Percentiles rank a stretch among this genome's conserved stretches.
phyloP scores from a whole-genome alignment of 2,888 invertebrate genomes.

The Abrostola tripartita region DNA sequence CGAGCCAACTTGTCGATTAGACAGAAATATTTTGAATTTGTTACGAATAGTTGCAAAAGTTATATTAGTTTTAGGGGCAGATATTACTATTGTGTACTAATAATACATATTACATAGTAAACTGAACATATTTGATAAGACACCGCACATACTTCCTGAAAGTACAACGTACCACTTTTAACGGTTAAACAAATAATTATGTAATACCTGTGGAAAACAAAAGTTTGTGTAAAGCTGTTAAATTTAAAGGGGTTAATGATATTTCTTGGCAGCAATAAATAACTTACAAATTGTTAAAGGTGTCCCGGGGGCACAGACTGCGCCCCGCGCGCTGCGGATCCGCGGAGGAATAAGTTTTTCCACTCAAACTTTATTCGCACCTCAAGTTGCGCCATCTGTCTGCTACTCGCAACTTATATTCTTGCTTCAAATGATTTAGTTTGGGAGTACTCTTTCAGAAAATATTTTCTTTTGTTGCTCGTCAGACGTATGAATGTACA shows the following conservation, averaged over 20 bases:
- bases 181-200: constrained; percentile 39
- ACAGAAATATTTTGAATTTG: constrained; percentile 76
- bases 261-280: constrained; percentile 85
- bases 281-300: constrained; percentile 87
- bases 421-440: constrained; percentile 86
- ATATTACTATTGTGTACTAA: constrained; percentile 52
- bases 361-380: constrained; percentile 87
- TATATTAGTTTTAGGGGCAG: constrained; percentile 60
- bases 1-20: constrained; percentile 75
- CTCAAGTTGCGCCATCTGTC: constrained; percentile 78
- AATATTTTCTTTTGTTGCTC: constrained; percentile 83
- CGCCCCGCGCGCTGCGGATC: constrained; percentile 73
- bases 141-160: constrained; percentile 48
- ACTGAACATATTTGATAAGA: constrained; percentile 54
- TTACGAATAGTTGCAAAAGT: constrained; percentile 72
- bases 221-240: constrained; percentile 69
- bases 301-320: constrained; percentile 80
- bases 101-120: constrained; percentile 29
- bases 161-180: constrained; percentile 2
- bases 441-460: constrained; percentile 82
- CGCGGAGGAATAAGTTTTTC: constrained; percentile 83
- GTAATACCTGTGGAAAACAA: constrained; percentile 66
- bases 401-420: constrained; percentile 83
- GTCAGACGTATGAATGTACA: constrained; percentile 80
- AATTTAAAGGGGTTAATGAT: constrained; percentile 85